A percentile compares a stretch with the other conserved stretches of the same genome.
Conservation (phyloP, 2,113 vertebrate genomes). For the Prionailurus bengalensis region DNA sequence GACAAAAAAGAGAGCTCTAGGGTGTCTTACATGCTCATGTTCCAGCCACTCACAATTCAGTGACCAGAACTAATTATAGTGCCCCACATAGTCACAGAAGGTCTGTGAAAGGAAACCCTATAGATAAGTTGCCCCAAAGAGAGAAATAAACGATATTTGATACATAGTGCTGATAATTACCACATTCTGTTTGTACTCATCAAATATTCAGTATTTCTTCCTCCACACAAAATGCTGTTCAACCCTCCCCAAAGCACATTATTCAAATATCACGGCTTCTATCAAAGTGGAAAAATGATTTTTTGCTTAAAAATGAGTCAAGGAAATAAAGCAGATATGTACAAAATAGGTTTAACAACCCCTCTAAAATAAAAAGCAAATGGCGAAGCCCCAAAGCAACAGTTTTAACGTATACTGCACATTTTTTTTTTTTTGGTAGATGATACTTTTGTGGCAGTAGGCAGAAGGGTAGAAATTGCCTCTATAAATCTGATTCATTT, state of each 20-base stretch:
- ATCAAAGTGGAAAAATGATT: not conserved
- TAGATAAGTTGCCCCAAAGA: not conserved
- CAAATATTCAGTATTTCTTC: not conserved
- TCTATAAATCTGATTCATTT: not conserved
- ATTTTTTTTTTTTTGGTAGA: not conserved
- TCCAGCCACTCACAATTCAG: not conserved
- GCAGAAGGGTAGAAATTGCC: not conserved
- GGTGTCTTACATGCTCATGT: not conserved
- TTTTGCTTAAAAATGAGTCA: not conserved
- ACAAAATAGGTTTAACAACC: not conserved
- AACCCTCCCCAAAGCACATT: not conserved
- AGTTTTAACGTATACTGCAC: not conserved
- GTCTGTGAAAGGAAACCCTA: not conserved
- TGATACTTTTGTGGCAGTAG: not conserved
- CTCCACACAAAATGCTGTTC: rapidly evolving
- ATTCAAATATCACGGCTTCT: not conserved
- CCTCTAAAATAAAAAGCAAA: not conserved
- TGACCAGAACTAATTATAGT: not conserved
- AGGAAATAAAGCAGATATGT: not conserved
- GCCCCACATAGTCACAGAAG: not conserved
- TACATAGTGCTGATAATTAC: not conserved
- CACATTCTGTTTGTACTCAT: not conserved
- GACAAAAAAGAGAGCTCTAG: not conserved
- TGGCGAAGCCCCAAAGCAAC: not conserved
- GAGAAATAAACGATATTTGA: not conserved